Conservation (phyloP, 2,888 invertebrate species). For the Chromoteleia sp. region DNA sequence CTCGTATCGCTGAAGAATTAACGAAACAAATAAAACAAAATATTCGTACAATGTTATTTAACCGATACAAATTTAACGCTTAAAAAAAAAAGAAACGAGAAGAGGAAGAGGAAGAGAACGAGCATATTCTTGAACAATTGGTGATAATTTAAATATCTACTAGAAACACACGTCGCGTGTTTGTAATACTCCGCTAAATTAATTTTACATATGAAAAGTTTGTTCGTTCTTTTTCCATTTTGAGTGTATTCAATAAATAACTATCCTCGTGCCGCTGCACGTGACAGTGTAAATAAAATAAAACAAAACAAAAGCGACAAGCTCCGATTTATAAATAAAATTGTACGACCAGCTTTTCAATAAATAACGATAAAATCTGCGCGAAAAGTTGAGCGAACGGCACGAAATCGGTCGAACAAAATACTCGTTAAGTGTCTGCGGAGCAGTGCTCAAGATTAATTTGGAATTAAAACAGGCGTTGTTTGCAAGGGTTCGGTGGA, state of each 20-base stretch:
- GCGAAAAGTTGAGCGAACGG: background rate
- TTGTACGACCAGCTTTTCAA: background rate
- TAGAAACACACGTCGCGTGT: background rate
- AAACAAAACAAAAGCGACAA: background rate
- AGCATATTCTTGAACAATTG: background rate
- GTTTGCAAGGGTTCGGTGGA: slow-evolving; percentile 17
- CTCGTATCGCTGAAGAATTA: no score
- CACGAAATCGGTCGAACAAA: slow-evolving; percentile 2
- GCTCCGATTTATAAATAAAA: slow-evolving; percentile 14
- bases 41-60: no score
- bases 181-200: background rate
- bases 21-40: no score
- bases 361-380: slow-evolving; percentile 1
- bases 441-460: slow-evolving; percentile 26
- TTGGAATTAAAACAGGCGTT: slow-evolving; percentile 36
- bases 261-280: background rate
- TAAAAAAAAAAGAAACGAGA: no score
- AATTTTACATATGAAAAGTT: slow-evolving; percentile 5
- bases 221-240: slow-evolving; percentile 8
- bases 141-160: background rate
- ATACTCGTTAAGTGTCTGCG: slow-evolving; percentile 16
- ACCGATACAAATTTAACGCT: no score
- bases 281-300: slow-evolving; percentile 24
- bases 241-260: slow-evolving; percentile 8
- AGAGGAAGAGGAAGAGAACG: no score